A percentile compares a stretch with the other conserved stretches of the same genome.
Evolutionary conservation across 2,797 vertebrate species (phyloP).

Genomic region (Vespertilio murinus): DNA sequence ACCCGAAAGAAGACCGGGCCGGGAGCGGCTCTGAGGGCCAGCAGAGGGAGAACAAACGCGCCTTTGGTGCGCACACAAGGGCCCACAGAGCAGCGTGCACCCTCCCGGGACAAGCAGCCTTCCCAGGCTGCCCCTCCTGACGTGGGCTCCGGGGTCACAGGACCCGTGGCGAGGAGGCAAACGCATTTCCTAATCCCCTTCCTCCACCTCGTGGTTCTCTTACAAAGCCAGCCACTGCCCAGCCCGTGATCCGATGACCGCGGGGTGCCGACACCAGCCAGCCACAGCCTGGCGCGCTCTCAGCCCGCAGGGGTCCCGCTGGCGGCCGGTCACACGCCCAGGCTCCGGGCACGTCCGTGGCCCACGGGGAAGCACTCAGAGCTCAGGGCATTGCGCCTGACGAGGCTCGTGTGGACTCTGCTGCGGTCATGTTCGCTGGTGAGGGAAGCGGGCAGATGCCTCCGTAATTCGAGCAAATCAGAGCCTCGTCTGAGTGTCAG

Average conservation of each 20-base stretch:
- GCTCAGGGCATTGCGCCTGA: background rate
- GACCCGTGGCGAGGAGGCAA: background rate
- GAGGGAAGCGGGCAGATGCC: background rate
- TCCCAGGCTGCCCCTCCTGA: background rate
- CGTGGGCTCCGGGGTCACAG: background rate
- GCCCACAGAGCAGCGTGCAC: background rate
- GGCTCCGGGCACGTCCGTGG: accelerated
- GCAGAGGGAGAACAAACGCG: background rate
- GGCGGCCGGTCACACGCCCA: too few species aligned
- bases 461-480: background rate
- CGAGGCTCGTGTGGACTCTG: accelerated
- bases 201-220: conserved; percentile 18
- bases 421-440: background rate
- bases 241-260: background rate
- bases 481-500: background rate
- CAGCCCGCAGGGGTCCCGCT: too few species aligned
- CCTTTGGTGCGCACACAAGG: accelerated
- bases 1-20: background rate
- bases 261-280: accelerated
- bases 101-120: conserved; percentile 45
- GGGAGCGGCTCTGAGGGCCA: accelerated
- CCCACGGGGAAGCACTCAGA: accelerated
- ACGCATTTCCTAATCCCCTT: background rate
- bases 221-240: accelerated
- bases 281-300: background rate